Evolutionary conservation across 2,888 invertebrate genomes (phyloP).

Genomic region (Mystacides longicornis): DNA sequence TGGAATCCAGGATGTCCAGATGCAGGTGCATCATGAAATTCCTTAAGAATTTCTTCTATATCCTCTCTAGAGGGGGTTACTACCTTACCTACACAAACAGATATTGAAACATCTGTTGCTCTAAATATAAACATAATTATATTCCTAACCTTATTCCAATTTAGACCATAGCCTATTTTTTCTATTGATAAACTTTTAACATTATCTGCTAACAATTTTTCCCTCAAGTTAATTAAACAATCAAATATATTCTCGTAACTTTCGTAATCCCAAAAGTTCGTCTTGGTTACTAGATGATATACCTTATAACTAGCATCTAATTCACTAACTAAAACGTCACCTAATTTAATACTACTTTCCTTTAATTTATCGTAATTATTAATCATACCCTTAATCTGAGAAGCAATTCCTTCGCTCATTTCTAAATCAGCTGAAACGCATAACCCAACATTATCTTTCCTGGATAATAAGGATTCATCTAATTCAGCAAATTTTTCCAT

Average conservation of each 20-base stretch:
- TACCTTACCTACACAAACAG: neutral
- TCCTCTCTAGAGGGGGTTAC: neutral
- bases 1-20: conserved; percentile 18
- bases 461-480: neutral
- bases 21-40: neutral
- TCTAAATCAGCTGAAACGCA: neutral
- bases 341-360: neutral
- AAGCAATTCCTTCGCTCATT: neutral
- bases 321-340: neutral
- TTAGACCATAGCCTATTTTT: neutral
- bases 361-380: neutral
- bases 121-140: neutral
- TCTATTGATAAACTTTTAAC: neutral
- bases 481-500: neutral
- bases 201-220: neutral
- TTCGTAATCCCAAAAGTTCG: neutral
- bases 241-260: neutral
- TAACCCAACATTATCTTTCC: neutral
- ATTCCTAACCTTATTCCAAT: neutral
- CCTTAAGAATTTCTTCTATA: neutral
- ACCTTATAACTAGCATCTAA: neutral
- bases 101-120: neutral
- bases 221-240: neutral
- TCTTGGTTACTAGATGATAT: neutral
- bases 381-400: neutral